A percentile compares a stretch with the other conserved stretches of the same genome.
These are phyloP conservation scores for Emmelina monodactyla DNA, from an alignment of 2,888 invertebrate genomes.

Conservation along the genomic window DNA sequence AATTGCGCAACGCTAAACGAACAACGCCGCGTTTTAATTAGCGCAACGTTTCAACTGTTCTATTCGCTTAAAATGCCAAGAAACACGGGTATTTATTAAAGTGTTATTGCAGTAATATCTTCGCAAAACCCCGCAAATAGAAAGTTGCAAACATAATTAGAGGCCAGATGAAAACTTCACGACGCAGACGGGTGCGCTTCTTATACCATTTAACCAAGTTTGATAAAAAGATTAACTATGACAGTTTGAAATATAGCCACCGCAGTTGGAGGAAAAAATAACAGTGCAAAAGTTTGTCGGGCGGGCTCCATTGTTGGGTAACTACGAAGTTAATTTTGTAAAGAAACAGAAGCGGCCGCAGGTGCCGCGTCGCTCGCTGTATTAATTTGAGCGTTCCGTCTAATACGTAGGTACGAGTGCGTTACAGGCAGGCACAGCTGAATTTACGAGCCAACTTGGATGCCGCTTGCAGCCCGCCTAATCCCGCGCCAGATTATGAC, in stretches of 20 bases:
- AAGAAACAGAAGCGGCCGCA: constrained; percentile 54
- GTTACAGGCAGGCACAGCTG: constrained; percentile 42
- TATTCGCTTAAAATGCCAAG: background rate
- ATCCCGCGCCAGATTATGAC: constrained; percentile 50
- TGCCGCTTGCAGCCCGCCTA: constrained; percentile 31
- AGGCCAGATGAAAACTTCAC: constrained; percentile 43
- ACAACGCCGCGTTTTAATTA: constrained; percentile 54
- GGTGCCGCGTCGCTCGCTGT: constrained; percentile 42
- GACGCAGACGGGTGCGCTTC: constrained; percentile 56
- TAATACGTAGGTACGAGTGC: constrained; percentile 56
- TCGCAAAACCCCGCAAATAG: constrained; percentile 31
- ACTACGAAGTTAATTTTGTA: constrained; percentile 56
- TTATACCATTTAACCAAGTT: constrained; percentile 61
- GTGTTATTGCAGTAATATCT: too few species aligned
- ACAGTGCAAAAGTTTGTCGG: constrained; percentile 52
- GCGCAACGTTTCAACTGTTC: too few species aligned
- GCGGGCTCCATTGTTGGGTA: constrained; percentile 51
- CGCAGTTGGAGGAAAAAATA: constrained; percentile 51
- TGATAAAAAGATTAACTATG: constrained; percentile 67
- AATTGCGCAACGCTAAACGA: constrained; percentile 49
- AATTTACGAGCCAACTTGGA: constrained; percentile 48
- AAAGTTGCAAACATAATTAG: constrained; percentile 43
- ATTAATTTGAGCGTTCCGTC: constrained; percentile 57
- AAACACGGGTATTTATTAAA: background rate
- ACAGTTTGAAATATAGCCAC: constrained; percentile 65